A percentile compares a stretch with the other conserved stretches of the same genome.
phyloP scores from a whole-genome alignment of 2,113 vertebrate genomes.

The Thalassarche chlororhynchos region DNA sequence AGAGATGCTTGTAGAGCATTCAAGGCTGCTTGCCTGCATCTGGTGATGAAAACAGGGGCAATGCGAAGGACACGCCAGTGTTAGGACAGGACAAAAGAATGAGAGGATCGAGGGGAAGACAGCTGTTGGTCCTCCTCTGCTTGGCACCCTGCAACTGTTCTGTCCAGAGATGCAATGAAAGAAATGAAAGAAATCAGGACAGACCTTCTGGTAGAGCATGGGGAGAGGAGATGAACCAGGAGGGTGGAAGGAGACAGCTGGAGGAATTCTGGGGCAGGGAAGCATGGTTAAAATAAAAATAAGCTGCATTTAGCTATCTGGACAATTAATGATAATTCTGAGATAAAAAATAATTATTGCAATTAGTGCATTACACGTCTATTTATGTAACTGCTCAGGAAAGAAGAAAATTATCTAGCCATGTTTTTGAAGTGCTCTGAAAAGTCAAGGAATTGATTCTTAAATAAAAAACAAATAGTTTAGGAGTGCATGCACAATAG shows the following conservation, averaged over 20 bases:
- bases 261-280: background rate
- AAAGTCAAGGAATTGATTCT: background rate
- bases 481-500: background rate
- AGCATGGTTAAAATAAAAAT: background rate
- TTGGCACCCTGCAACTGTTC: background rate
- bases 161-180: fast-evolving
- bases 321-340: background rate
- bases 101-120: background rate
- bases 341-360: slow-evolving; percentile 7
- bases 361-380: slow-evolving; percentile 21
- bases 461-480: background rate
- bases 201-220: background rate
- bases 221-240: background rate
- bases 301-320: background rate
- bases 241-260: background rate
- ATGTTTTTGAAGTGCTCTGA: background rate
- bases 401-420: slow-evolving; percentile 5
- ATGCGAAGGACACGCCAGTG: background rate
- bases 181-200: background rate
- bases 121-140: background rate
- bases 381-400: slow-evolving; percentile 43
- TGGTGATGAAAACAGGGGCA: background rate
- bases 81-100: background rate
- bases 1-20: background rate
- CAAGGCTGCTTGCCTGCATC: background rate